Conservation (phyloP, 2,113 vertebrate genomes). For the Lagenorhynchus albirostris region DNA sequence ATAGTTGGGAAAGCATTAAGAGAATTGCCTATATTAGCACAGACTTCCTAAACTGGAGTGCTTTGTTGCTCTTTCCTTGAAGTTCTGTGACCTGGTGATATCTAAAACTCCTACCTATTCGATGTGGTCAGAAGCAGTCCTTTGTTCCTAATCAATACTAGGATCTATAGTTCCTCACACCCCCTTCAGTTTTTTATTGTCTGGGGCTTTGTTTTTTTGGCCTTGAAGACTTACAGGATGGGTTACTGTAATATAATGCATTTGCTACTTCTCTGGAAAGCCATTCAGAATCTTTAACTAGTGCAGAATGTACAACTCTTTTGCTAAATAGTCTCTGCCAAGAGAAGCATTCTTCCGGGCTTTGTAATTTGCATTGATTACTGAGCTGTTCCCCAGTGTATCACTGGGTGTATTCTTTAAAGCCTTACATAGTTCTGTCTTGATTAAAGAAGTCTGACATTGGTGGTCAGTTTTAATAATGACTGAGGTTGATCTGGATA, state of each 20-base stretch:
- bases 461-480: slow-evolving; percentile 30
- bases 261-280: slow-evolving; percentile 26
- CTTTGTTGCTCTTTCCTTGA: slow-evolving; percentile 10
- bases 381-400: slow-evolving; percentile 34
- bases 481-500: not conserved
- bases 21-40: not conserved
- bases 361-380: slow-evolving; percentile 59
- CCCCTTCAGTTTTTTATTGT: not conserved
- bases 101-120: not conserved
- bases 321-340: slow-evolving; percentile 8
- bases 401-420: slow-evolving; percentile 38
- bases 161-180: not conserved
- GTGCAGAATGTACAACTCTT: not conserved
- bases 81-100: not conserved
- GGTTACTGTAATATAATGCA: slow-evolving; percentile 19
- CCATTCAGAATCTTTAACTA: slow-evolving; percentile 27
- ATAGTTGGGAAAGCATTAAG: not conserved
- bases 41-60: not conserved
- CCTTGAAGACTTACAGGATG: not conserved
- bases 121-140: not conserved
- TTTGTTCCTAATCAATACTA: slow-evolving; percentile 3
- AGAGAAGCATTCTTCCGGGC: slow-evolving; percentile 8
- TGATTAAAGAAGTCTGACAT: slow-evolving; percentile 27
- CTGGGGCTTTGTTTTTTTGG: not conserved
- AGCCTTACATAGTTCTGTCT: not conserved